Evolutionary conservation across 2,797 vertebrate species (phyloP).

Genomic region (Apogon hyalosoma): DNA sequence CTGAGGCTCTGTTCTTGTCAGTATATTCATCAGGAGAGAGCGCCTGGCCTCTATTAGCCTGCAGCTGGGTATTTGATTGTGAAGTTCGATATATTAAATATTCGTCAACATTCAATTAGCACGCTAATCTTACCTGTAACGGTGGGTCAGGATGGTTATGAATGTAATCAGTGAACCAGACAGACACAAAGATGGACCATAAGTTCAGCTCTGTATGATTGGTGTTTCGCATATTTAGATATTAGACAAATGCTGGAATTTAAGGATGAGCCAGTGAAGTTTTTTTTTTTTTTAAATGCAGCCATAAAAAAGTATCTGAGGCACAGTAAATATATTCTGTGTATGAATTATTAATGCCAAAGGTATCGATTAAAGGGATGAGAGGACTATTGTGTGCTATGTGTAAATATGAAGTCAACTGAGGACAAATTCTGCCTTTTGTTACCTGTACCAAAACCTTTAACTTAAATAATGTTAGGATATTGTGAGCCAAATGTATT

Average conservation of each 20-base stretch:
- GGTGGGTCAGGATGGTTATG: constrained; percentile 11
- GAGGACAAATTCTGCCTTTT: too few relatives aligned
- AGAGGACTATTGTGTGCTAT: too few relatives aligned
- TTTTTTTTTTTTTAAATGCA: too few relatives aligned
- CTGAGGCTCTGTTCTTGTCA: constrained; percentile 58
- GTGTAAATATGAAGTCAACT: too few relatives aligned
- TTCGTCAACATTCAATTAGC: constrained; percentile 62
- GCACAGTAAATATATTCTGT: too few relatives aligned
- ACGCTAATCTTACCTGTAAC: constrained; percentile 43
- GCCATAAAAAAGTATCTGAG: too few relatives aligned
- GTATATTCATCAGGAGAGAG: constrained; percentile 59
- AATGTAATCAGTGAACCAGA: constrained; percentile 41
- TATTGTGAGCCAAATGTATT: too few relatives aligned
- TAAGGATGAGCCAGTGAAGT: not conserved
- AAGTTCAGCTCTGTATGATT: constrained; percentile 2
- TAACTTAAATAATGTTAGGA: too few relatives aligned
- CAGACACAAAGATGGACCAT: constrained; percentile 18
- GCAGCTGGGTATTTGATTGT: constrained; percentile 44
- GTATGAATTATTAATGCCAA: too few relatives aligned
- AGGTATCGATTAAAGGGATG: too few relatives aligned
- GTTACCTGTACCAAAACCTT: too few relatives aligned
- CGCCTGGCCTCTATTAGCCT: constrained; percentile 72
- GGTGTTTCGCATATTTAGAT: too few relatives aligned
- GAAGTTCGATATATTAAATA: constrained; percentile 42
- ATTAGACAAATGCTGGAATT: not conserved